Percentiles rank a stretch among this genome's conserved stretches.
Conservation (phyloP, 2,797 vertebrate species). For the Echeneis naucrates region DNA sequence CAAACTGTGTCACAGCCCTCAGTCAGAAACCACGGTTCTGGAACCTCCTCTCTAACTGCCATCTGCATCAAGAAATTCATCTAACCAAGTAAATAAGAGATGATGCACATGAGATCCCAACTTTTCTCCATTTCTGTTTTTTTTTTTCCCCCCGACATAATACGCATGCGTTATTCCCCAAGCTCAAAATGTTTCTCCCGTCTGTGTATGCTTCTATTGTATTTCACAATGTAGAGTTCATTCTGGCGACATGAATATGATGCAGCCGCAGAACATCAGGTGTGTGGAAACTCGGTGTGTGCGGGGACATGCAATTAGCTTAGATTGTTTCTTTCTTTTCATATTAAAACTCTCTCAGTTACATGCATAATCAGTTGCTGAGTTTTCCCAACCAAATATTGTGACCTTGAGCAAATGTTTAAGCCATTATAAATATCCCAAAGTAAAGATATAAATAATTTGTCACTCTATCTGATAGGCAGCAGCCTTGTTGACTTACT, state of each 20-base stretch:
- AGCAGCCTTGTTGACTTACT: conserved; percentile 13
- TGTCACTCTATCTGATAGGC: conserved; percentile 19
- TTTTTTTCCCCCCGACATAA: conserved; percentile 37
- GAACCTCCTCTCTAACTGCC: conserved; percentile 77
- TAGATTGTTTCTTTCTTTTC: conserved; percentile 8
- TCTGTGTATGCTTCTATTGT: conserved; percentile 34
- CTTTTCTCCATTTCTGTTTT: conserved; percentile 35
- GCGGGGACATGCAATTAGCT: conserved; percentile 9
- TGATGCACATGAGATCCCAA: conserved; percentile 63
- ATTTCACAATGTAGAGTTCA: conserved; percentile 32
- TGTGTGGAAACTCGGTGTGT: conserved; percentile 19
- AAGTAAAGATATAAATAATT: not conserved
- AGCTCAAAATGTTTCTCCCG: conserved; percentile 22
- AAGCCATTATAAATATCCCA: not conserved
- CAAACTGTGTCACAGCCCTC: conserved; percentile 64
- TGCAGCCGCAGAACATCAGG: conserved; percentile 24
- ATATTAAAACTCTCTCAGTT: conserved; percentile 15
- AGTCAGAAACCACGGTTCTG: conserved; percentile 73
- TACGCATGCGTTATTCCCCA: conserved; percentile 40
- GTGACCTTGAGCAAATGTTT: conserved; percentile 8
- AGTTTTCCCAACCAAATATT: not conserved
- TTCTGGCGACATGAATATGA: conserved; percentile 27
- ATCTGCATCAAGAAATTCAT: conserved; percentile 73
- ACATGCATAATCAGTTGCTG: conserved; percentile 15
- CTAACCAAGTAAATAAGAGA: conserved; percentile 66